These are phyloP conservation scores for Hepsetus odoe DNA, from an alignment of 2,113 vertebrate species.

Conservation along the genomic window DNA sequence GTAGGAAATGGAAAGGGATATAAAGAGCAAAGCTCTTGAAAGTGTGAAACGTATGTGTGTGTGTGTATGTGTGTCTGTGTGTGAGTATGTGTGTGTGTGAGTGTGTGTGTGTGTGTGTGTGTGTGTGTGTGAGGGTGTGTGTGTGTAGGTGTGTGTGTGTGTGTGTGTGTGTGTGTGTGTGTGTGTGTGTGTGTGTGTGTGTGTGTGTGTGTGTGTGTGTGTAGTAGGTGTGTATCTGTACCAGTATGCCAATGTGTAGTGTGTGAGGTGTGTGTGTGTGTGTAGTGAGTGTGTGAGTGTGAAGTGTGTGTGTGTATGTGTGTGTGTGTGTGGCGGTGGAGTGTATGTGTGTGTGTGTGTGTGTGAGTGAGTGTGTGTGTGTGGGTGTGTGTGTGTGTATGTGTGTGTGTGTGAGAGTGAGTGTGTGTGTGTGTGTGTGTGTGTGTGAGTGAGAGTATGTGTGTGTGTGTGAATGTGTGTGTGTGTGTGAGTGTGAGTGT, in stretches of 20 bases:
- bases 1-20: background rate
- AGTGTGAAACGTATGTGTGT: background rate
- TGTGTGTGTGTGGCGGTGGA: background rate
- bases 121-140: background rate
- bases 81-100: background rate
- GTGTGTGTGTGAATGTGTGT: too few species aligned
- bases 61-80: background rate
- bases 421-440: too few species aligned
- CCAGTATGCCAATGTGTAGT: too few species aligned
- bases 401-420: background rate
- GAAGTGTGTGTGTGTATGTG: background rate
- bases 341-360: too few species aligned
- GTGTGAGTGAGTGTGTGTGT: background rate
- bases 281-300: background rate
- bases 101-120: conserved; percentile 8
- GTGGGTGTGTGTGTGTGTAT: background rate
- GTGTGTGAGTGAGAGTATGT: background rate
- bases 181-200: background rate
- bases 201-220: background rate
- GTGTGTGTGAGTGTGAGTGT: too few species aligned
- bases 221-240: too few species aligned
- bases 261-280: background rate
- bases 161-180: background rate
- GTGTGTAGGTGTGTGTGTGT: background rate
- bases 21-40: background rate